Percentiles rank a stretch among this genome's conserved stretches.
Conservation (phyloP, 2,888 invertebrate species). For the Sceliomorpha sp. region DNA sequence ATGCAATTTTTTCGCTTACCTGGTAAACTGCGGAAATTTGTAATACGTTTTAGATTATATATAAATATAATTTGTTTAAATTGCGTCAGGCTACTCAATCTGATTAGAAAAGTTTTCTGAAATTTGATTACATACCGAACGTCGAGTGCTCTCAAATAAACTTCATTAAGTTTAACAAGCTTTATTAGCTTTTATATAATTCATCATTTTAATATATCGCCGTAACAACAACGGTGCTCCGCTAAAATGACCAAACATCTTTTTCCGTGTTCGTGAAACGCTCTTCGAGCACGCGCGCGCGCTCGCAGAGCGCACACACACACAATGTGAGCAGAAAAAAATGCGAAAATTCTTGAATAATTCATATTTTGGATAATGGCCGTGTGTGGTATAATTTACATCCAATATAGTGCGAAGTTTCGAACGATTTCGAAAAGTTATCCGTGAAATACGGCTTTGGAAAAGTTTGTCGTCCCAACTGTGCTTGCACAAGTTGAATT, state of each 20-base stretch:
- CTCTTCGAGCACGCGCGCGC: no score
- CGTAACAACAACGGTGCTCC: no score
- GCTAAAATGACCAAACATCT: no score
- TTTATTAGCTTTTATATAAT: no score
- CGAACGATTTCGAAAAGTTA: slow-evolving; percentile 33
- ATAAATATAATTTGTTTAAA: no score
- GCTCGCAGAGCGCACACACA: no score
- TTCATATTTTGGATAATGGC: slow-evolving; percentile 22
- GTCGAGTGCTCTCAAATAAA: slow-evolving; percentile 13
- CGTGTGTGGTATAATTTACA: slow-evolving; percentile 30
- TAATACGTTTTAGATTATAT: no score
- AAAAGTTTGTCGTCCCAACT: slow-evolving; percentile 29
- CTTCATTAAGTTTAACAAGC: no score
- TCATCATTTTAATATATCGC: no score
- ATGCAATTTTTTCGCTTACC: no score
- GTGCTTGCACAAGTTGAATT: slow-evolving; percentile 19
- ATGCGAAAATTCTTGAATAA: slow-evolving; percentile 15
- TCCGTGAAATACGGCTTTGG: slow-evolving; percentile 23
- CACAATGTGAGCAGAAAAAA: background rate
- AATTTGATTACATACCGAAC: slow-evolving; percentile 29
- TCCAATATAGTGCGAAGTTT: slow-evolving; percentile 16
- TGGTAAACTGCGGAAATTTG: no score
- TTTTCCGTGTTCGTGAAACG: no score
- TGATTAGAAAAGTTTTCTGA: slow-evolving; percentile 22
- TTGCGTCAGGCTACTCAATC: slow-evolving; percentile 7